Evolutionary conservation across 2,797 vertebrate genomes (phyloP).

Genomic region (Valencia hispanica): DNA sequence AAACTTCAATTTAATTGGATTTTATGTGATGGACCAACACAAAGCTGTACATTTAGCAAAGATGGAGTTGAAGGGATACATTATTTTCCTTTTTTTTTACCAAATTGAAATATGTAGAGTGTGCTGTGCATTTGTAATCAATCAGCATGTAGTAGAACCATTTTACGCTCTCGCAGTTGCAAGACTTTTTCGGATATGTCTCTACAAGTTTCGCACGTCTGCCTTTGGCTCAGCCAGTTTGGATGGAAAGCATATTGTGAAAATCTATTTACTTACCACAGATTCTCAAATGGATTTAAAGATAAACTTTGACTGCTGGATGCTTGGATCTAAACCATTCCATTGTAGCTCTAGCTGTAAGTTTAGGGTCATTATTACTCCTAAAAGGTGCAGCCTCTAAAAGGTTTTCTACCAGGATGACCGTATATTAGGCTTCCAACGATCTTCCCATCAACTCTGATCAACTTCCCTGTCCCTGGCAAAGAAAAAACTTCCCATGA

Average conservation of each 20-base stretch:
- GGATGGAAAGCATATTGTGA: background rate
- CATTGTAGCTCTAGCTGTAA: background rate
- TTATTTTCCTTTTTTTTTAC: background rate
- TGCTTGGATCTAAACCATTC: background rate
- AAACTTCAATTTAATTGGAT: background rate
- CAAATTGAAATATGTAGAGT: background rate
- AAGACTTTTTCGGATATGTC: background rate
- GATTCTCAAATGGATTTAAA: background rate
- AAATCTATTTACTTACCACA: background rate
- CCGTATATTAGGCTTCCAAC: background rate
- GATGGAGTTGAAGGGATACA: background rate
- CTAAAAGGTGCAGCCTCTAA: background rate
- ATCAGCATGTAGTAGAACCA: background rate
- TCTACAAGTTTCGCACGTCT: background rate
- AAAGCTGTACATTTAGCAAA: background rate
- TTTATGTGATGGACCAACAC: background rate
- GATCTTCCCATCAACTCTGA: background rate
- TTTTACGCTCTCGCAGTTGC: background rate
- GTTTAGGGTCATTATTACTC: background rate
- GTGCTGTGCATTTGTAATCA: background rate
- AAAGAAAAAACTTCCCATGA: background rate
- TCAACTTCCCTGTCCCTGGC: no score
- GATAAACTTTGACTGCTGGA: background rate
- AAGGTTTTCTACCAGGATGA: background rate
- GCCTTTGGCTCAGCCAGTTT: background rate